phyloP scores from a whole-genome alignment of 1,140 invertebrate species.

The Ceratina japonica region DNA sequence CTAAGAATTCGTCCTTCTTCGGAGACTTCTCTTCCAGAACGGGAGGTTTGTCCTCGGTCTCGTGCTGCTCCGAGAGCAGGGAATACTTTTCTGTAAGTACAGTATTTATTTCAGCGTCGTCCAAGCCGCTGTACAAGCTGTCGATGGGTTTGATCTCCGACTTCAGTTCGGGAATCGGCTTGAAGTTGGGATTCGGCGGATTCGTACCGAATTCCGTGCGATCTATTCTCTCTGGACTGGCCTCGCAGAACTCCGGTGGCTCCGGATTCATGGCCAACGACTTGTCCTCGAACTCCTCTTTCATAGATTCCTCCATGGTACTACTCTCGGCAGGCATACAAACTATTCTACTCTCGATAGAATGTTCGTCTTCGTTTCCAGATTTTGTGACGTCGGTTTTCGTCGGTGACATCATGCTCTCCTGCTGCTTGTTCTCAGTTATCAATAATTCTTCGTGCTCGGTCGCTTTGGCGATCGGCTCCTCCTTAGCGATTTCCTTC shows the following conservation, averaged over 20 bases:
- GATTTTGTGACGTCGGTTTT: slow-evolving; percentile 44
- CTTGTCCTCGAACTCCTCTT: slow-evolving; percentile 74
- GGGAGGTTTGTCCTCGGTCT: slow-evolving; percentile 64
- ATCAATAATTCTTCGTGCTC: slow-evolving; percentile 55
- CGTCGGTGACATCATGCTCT: slow-evolving; percentile 36
- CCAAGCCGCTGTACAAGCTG: slow-evolving; percentile 73
- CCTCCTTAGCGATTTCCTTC: slow-evolving; percentile 77
- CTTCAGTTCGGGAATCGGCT: slow-evolving; percentile 74
- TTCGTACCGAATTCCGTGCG: slow-evolving; percentile 70
- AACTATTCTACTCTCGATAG: slow-evolving; percentile 55
- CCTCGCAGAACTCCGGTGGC: slow-evolving; percentile 68
- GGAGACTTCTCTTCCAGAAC: slow-evolving; percentile 70
- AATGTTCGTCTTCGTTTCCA: slow-evolving; percentile 45
- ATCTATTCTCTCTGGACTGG: slow-evolving; percentile 59
- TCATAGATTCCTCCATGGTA: slow-evolving; percentile 39
- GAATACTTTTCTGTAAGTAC: slow-evolving; percentile 71
- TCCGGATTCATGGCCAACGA: slow-evolving; percentile 75
- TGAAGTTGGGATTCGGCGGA: slow-evolving; percentile 77
- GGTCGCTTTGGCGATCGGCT: slow-evolving; percentile 59
- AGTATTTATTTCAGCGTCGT: slow-evolving; percentile 73
- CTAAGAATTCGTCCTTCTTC: slow-evolving; percentile 80
- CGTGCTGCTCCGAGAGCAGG: slow-evolving; percentile 62
- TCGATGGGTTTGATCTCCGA: slow-evolving; percentile 69
- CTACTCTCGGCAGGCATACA: slow-evolving; percentile 44
- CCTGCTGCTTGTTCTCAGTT: slow-evolving; percentile 45